Evolutionary conservation across 1,140 invertebrate species (phyloP).

Genomic region (Druon quercuslanigerum): DNA sequence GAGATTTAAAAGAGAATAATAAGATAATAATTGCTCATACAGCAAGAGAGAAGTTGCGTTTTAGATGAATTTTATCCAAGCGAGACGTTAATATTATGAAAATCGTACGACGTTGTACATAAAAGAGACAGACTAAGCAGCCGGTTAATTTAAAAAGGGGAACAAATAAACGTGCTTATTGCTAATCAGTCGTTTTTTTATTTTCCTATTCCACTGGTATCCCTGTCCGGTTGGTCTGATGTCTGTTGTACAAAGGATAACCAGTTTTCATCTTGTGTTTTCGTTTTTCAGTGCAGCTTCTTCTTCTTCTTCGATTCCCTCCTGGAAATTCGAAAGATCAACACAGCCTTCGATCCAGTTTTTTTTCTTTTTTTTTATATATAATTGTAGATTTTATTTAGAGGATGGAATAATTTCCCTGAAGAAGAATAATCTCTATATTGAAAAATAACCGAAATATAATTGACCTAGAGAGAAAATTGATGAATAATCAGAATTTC

Average conservation of each 20-base stretch:
- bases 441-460: too few relatives aligned
- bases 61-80: constrained; percentile 26
- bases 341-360: too few relatives aligned
- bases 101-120: constrained; percentile 47
- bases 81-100: constrained; percentile 28
- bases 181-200: constrained; percentile 52
- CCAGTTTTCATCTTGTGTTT: constrained; percentile 40
- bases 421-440: too few relatives aligned
- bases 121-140: constrained; percentile 28
- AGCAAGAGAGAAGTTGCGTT: neutral
- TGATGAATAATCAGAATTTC: too few relatives aligned
- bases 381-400: too few relatives aligned
- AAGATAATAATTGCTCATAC: neutral
- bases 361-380: too few relatives aligned
- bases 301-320: too few relatives aligned
- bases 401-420: too few relatives aligned
- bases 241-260: constrained; percentile 11
- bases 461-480: too few relatives aligned
- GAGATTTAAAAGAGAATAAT: too few relatives aligned
- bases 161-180: constrained; percentile 64
- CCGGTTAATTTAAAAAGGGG: constrained; percentile 37
- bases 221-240: constrained; percentile 65
- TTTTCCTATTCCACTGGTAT: constrained; percentile 63
- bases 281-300: constrained; percentile 1
- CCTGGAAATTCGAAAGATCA: too few relatives aligned